Base-by-base conservation (phyloP, 1,140 invertebrate species). In the Lepidurus couesii region DNA sequence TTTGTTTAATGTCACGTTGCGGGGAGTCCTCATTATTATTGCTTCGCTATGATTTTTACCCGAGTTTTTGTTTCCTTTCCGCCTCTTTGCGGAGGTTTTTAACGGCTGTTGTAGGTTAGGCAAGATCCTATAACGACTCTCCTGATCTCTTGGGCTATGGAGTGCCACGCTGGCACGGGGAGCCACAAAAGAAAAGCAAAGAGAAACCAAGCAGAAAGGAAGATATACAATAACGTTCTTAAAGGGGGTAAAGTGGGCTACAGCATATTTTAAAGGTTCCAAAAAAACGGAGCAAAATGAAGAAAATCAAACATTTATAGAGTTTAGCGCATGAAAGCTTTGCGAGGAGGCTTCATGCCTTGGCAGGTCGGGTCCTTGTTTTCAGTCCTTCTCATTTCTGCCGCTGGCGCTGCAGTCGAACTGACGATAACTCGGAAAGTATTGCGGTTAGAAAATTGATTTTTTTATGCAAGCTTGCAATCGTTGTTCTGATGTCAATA, bases 351-450 rank as follows among this genome's bases (percentile, higher is more conserved):
- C 26, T 26, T 26, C 26, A 26, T 26, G 26, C 26, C 26, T 26
- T 26, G 47, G 47, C 5, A 53, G 11, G 21, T 1, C 1, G 53
- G 53, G 53, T 21, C 21, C 21, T n/a, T 65, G 13, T 65, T 11
- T 47, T 10, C 21, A 65, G n/a, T 65, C 4, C 9, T 16, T 16
- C 1, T 65, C 21, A n/a, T 10, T 10, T 47, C 10, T 65, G 53
- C 53, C 13, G 13, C 53, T 65, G 53, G 53, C 53, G 53, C 53
- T 65, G 53, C 53, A 65, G 53, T 65, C 53, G 13, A 65, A 21
- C 53, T 65, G 13, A n/a, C 53, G 53, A 65, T 65, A 21, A 65
- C 53, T 65, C 53, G n/a, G n/a, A 65, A 65, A 65, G 53, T 65
- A 65, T 65, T 13, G 9, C 16, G 4, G 53, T 16, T 65, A 65